These are phyloP conservation scores for Tyria jacobaeae DNA, from an alignment of 2,888 invertebrate species.

Conservation along the genomic window DNA sequence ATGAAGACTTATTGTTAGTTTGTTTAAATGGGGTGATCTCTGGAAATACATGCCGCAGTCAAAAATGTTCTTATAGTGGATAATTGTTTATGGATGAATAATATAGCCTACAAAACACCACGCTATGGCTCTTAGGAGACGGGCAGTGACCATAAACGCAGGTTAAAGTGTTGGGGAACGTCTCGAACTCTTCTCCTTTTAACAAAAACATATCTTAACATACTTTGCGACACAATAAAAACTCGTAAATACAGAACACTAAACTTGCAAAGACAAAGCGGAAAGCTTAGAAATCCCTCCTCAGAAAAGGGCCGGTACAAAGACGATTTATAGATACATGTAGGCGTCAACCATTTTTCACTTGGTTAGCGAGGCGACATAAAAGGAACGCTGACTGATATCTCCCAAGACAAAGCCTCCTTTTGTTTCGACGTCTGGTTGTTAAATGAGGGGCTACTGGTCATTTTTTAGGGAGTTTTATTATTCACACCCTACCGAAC, in stretches of 20 bases:
- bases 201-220: constrained; percentile 19
- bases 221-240: constrained; percentile 27
- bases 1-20: too few relatives aligned
- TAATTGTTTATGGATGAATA: too few relatives aligned
- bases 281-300: constrained; percentile 29
- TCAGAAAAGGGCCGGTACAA: constrained; percentile 27
- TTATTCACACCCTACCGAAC: background rate
- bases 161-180: too few relatives aligned
- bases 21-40: too few relatives aligned
- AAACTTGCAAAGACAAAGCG: constrained; percentile 16
- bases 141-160: too few relatives aligned
- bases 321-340: constrained; percentile 25
- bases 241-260: constrained; percentile 28
- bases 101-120: too few relatives aligned
- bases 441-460: constrained; percentile 32
- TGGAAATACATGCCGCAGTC: too few relatives aligned
- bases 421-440: constrained; percentile 43
- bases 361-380: constrained; percentile 39
- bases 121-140: too few relatives aligned
- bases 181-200: too few relatives aligned
- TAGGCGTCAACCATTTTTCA: constrained; percentile 45
- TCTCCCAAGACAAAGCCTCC: constrained; percentile 42
- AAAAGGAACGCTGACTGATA: constrained; percentile 43
- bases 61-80: too few relatives aligned
- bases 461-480: constrained; percentile 31